These are phyloP conservation scores for Cerastis leucographa DNA, from an alignment of 2,888 invertebrate genomes.

Conservation along the genomic window DNA sequence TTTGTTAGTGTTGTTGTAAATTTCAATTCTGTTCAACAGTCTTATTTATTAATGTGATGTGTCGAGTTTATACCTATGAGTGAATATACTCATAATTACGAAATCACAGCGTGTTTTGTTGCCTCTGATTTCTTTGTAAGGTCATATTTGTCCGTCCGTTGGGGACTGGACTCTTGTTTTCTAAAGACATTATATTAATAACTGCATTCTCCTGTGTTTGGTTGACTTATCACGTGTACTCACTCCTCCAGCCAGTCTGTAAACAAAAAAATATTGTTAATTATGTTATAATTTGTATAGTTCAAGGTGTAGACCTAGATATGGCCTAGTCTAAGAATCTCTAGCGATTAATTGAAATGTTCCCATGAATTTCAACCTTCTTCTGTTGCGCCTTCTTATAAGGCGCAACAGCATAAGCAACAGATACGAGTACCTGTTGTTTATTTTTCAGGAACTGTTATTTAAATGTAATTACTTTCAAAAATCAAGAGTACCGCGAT, in stretches of 20 bases:
- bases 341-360: not conserved
- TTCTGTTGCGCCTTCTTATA: not conserved
- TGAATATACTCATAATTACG: conserved; percentile 67
- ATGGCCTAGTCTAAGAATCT: too few relatives aligned
- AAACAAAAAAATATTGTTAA: conserved; percentile 82
- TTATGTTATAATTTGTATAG: not conserved
- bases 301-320: not conserved
- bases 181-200: conserved; percentile 74
- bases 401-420: too few relatives aligned
- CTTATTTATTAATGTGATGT: conserved; percentile 80
- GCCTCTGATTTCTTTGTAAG: conserved; percentile 72
- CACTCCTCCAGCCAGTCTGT: conserved; percentile 97
- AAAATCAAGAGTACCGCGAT: too few relatives aligned
- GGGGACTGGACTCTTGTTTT: conserved; percentile 69
- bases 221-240: conserved; percentile 96
- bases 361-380: not conserved
- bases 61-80: conserved; percentile 64
- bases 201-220: conserved; percentile 76
- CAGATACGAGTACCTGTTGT: too few relatives aligned
- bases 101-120: conserved; percentile 83
- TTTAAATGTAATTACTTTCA: too few relatives aligned
- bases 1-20: conserved; percentile 76
- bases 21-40: conserved; percentile 89
- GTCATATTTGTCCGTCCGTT: conserved; percentile 69
- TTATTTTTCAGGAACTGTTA: not conserved